These are phyloP conservation scores for Coryphaenoides rupestris DNA, from an alignment of 2,113 vertebrate genomes.

Conservation along the genomic window DNA sequence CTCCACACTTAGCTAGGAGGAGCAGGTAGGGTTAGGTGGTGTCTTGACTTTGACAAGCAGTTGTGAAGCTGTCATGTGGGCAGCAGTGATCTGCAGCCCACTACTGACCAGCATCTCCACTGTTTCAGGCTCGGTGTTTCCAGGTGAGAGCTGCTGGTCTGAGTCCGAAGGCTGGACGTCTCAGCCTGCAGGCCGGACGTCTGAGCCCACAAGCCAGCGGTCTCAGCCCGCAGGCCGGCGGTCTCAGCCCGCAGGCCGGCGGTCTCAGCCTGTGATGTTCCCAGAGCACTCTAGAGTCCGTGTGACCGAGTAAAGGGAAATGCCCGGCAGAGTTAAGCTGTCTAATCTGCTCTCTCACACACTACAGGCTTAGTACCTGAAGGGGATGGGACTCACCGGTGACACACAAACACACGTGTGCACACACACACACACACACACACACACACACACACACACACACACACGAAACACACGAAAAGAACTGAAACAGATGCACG, in stretches of 20 bases:
- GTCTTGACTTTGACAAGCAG: too few species aligned
- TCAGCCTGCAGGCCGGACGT: too few species aligned
- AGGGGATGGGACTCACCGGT: slow-evolving; percentile 27
- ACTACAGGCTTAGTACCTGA: slow-evolving; percentile 53
- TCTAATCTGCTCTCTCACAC: slow-evolving; percentile 52
- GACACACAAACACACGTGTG: slow-evolving; percentile 13
- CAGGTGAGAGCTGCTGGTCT: background rate
- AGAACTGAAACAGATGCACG: background rate
- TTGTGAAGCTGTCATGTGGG: too few species aligned
- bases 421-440: background rate
- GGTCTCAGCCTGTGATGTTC: slow-evolving; percentile 34
- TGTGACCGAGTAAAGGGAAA: slow-evolving; percentile 62
- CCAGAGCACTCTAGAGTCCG: slow-evolving; percentile 57
- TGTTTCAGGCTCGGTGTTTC: too few species aligned
- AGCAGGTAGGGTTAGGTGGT: too few species aligned
- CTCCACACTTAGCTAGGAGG: too few species aligned
- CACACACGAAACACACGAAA: slow-evolving; percentile 15
- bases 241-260: too few species aligned
- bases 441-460: background rate
- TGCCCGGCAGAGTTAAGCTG: slow-evolving; percentile 57
- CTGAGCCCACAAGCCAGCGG: too few species aligned
- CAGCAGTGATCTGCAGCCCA: too few species aligned
- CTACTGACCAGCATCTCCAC: too few species aligned
- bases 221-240: too few species aligned
- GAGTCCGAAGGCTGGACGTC: too few species aligned